A percentile compares a stretch with the other conserved stretches of the same genome.
These are phyloP conservation scores for Clarias pachynema DNA, from an alignment of 2,797 vertebrate genomes.

Conservation along the genomic window DNA sequence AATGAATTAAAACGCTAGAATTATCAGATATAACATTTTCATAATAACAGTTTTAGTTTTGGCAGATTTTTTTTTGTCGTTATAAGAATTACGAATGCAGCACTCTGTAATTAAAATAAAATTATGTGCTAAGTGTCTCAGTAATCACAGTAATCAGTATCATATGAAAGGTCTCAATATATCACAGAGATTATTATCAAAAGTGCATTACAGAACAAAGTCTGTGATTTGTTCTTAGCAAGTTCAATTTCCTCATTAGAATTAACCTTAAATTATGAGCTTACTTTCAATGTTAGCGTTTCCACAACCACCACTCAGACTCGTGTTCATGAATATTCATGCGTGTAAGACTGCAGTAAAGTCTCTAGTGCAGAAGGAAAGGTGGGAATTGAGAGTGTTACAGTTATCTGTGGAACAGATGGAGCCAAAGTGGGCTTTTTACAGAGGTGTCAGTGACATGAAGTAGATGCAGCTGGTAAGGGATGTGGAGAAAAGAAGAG, in stretches of 20 bases:
- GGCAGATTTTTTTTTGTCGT: not conserved
- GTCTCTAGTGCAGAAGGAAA: not conserved
- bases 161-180: not conserved
- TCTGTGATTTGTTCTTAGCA: not conserved
- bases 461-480: slow-evolving; percentile 62
- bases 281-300: not conserved
- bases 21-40: not conserved
- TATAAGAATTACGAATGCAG: not conserved
- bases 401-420: slow-evolving; percentile 60
- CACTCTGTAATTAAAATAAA: not conserved
- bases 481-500: slow-evolving; percentile 56
- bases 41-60: not conserved
- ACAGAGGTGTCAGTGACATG: slow-evolving; percentile 49
- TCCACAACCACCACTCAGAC: not conserved
- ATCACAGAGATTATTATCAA: not conserved
- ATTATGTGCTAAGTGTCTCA: not conserved
- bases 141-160: not conserved
- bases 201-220: not conserved
- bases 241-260: not conserved
- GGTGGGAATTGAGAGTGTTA: slow-evolving; percentile 15
- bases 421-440: slow-evolving; percentile 58
- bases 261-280: not conserved
- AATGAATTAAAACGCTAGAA: not conserved
- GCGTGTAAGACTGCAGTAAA: slow-evolving; percentile 23
- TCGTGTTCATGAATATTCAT: slow-evolving; percentile 27